A percentile compares a stretch with the other conserved stretches of the same genome.
These are phyloP conservation scores for Cosmia trapezina DNA, from an alignment of 2,888 invertebrate genomes.

Conservation along the genomic window DNA sequence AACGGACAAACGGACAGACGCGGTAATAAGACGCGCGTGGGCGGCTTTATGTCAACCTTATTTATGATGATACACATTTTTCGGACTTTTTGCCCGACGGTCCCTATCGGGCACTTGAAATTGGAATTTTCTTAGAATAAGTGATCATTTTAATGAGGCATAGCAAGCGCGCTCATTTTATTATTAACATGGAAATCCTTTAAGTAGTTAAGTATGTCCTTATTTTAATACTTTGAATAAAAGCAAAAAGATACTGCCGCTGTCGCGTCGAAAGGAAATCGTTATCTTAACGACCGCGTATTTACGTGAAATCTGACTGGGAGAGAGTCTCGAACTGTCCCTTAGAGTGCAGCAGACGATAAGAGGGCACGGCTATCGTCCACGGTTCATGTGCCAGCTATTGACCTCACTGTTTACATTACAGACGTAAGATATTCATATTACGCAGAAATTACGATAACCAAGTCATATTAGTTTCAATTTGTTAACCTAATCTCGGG, in stretches of 20 bases:
- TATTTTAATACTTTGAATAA: conserved; percentile 82
- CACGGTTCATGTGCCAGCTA: conserved; percentile 88
- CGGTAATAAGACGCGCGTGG: conserved; percentile 89
- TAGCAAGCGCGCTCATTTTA: conserved; percentile 70
- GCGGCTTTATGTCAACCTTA: conserved; percentile 89
- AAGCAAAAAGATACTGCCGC: conserved; percentile 80
- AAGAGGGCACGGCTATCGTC: conserved; percentile 82
- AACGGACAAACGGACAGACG: conserved; percentile 88
- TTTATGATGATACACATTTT: conserved; percentile 86
- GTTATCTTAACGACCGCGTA: conserved; percentile 88
- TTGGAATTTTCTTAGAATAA: conserved; percentile 61
- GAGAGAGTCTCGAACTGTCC: conserved; percentile 83
- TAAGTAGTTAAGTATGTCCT: conserved; percentile 77
- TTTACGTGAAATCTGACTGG: conserved; percentile 89
- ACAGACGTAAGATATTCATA: conserved; percentile 74
- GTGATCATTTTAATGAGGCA: conserved; percentile 54
- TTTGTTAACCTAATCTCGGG: conserved; percentile 83
- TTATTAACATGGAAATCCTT: conserved; percentile 80
- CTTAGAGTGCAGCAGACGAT: conserved; percentile 84
- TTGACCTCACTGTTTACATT: conserved; percentile 88
- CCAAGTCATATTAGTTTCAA: conserved; percentile 77
- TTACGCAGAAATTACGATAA: conserved; percentile 82
- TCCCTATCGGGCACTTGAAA: conserved; percentile 63
- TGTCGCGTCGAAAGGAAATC: conserved; percentile 86
- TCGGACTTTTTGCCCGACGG: conserved; percentile 77